Evolutionary conservation across 2,797 vertebrate species (phyloP), one percentile per base, ranked within the genome.

Genomic region (Pogoniulus pusillus): DNA sequence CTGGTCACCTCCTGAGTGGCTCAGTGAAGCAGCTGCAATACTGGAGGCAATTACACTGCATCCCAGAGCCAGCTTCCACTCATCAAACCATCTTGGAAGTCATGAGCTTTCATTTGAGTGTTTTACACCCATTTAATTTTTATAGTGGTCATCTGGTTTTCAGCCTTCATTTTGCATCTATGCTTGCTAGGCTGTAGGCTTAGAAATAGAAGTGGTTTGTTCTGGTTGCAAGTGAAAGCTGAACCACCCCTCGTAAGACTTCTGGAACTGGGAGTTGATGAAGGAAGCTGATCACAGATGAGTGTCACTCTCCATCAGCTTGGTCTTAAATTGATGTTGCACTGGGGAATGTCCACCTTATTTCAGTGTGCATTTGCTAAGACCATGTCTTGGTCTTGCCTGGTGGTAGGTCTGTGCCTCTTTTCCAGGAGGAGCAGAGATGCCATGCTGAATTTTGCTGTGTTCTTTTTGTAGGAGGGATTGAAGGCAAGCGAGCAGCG

Each of bases 401-500:
- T 53, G 58, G 8, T 79, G 45, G n/a, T 64, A 15, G 64, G 15
- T 59, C 47, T 74, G 29, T 39, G 41, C 51, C 2, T 5, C 47
- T 49, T 85, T 72, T 26, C 12, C 39, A 58, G 63, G 45, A 54
- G 66, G 45, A 32, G 54, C 54, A 11, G 64, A 58, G 30, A 9
- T 64, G 19, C 16, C 1, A 0, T 63, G 45, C 74, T 88, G 74
- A 87, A 6, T 51, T 87, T 43, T 29, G 32, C 65, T 88, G 27
- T 87, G 35, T 49, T 62, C n/a, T 68, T 85, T 34, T 93, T 72
- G 29, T 97, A 99, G 99, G 99, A 99, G 97, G 98, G 98, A 55
- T 91, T 99, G 85, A 99, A 99, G 95, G 98, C 98, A 16, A 98
- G 96, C 0, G 98, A 99, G 86, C 98, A 98, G 53, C 98, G 98